These are phyloP conservation scores for Craseonycteris thonglongyai DNA, from an alignment of 2,113 vertebrate genomes.

Conservation along the genomic window DNA sequence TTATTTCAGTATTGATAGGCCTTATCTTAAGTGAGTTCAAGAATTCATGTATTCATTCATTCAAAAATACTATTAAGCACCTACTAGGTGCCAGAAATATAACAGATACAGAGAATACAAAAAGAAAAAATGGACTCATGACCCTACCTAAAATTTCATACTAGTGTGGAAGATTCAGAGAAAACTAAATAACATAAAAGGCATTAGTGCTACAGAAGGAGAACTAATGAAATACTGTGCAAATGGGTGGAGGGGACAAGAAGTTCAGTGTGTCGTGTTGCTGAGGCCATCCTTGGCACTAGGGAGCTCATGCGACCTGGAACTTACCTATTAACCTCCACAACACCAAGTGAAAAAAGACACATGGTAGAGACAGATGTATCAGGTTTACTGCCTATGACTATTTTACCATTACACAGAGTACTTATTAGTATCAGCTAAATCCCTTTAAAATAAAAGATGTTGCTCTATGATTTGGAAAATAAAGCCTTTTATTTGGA, in stretches of 20 bases:
- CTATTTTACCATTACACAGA: background rate
- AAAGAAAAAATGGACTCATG: background rate
- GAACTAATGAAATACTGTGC: background rate
- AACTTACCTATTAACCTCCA: background rate
- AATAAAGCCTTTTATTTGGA: background rate
- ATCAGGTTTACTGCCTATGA: background rate
- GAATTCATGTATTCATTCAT: background rate
- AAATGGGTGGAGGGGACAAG: background rate
- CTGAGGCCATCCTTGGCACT: accelerated
- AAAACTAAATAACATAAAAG: background rate
- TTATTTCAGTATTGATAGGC: background rate
- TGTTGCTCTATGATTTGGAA: background rate
- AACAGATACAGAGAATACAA: background rate
- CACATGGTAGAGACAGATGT: background rate
- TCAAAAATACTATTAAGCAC: background rate
- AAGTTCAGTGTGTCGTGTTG: background rate
- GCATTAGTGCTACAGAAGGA: background rate
- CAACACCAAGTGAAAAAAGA: background rate
- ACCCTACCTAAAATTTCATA: background rate
- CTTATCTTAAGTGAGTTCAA: background rate
- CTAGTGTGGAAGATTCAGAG: background rate
- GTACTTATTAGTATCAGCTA: background rate
- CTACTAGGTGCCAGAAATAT: background rate
- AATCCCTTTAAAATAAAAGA: background rate
- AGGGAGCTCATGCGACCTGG: background rate